These are phyloP conservation scores for Perizoma affinitatum DNA, from an alignment of 2,888 invertebrate genomes.

Conservation along the genomic window DNA sequence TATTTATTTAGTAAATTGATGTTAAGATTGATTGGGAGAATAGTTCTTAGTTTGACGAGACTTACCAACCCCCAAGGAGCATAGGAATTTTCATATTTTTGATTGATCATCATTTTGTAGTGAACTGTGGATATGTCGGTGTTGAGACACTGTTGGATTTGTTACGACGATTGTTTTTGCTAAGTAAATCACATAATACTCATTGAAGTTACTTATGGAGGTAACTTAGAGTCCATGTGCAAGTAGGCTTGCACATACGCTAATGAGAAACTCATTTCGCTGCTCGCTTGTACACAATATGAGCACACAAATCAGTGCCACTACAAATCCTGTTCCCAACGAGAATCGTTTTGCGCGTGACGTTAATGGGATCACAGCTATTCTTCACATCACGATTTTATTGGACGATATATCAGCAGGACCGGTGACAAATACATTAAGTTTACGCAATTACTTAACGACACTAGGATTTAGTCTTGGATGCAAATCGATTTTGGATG, in stretches of 20 bases:
- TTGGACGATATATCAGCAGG: constrained; percentile 65
- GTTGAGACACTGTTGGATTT: too few species aligned
- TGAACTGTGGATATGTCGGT: too few species aligned
- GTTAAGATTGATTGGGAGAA: too few species aligned
- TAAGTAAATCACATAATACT: too few species aligned
- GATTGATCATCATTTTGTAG: too few species aligned
- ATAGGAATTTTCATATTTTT: too few species aligned
- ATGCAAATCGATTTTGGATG: constrained; percentile 7
- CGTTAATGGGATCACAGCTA: constrained; percentile 73
- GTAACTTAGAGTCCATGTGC: constrained; percentile 11
- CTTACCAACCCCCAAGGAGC: too few species aligned
- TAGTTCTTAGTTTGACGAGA: too few species aligned
- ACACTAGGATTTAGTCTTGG: constrained; percentile 18
- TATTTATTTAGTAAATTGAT: too few species aligned
- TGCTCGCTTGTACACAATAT: constrained; percentile 24
- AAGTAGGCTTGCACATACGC: not conserved
- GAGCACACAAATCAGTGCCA: constrained; percentile 65
- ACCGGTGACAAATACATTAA: constrained; percentile 23
- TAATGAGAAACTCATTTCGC: constrained; percentile 22
- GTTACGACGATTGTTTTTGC: too few species aligned
- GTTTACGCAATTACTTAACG: constrained; percentile 18
- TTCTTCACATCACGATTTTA: constrained; percentile 73
- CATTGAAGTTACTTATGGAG: too few species aligned
- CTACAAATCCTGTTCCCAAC: constrained; percentile 65
- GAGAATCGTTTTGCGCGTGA: constrained; percentile 68